Percentiles rank a stretch among this genome's conserved stretches.
Evolutionary conservation across 30 jellyfish, hydroid and myxozoan genomes (phyloP).

Genomic region (Turritopsis dohrnii): DNA sequence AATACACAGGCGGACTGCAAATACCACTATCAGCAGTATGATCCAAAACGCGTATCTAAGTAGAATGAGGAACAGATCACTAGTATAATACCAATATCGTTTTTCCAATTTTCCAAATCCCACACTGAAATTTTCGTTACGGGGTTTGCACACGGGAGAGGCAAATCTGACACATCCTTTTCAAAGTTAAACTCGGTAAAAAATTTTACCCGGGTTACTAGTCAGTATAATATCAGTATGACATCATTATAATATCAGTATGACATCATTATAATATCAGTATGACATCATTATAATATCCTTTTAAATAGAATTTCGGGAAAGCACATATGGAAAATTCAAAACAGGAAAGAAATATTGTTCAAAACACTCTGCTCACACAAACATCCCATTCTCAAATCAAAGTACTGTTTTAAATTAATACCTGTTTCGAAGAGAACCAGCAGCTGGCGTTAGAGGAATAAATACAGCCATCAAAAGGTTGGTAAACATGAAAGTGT

Average conservation of each 20-base stretch:
- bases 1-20: background rate
- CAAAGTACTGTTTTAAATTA: background rate
- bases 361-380: background rate
- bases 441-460: background rate
- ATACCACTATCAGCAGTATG: background rate
- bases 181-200: too few species aligned
- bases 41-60: background rate
- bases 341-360: background rate
- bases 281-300: too few species aligned
- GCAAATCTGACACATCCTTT: too few species aligned
- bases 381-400: too few species aligned
- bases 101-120: background rate
- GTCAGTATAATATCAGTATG: too few species aligned
- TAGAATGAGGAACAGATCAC: background rate
- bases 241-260: too few species aligned
- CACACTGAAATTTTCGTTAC: background rate
- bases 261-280: too few species aligned
- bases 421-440: background rate
- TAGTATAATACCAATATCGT: too few species aligned
- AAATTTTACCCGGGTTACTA: too few species aligned
- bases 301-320: too few species aligned
- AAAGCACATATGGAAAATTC: too few species aligned
- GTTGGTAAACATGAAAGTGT: background rate
- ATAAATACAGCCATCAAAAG: background rate
- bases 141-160: too few species aligned